These are phyloP conservation scores for Balaeniceps rex DNA, from an alignment of 2,113 vertebrate genomes.

Conservation along the genomic window DNA sequence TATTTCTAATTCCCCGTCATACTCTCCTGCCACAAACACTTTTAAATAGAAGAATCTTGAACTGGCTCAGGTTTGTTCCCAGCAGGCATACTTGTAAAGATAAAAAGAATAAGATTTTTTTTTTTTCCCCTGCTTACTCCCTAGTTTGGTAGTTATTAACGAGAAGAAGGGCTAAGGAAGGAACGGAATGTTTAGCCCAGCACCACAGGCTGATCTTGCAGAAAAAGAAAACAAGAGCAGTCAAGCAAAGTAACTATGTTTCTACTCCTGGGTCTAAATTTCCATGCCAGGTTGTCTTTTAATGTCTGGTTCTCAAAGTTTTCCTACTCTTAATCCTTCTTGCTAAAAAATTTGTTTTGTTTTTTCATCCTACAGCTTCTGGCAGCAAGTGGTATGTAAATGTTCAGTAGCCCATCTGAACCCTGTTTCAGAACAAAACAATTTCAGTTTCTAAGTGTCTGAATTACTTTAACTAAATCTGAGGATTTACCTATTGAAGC, in stretches of 20 bases:
- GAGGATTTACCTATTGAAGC: slow-evolving; percentile 81
- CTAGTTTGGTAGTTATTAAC: background rate
- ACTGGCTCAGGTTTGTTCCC: slow-evolving; percentile 60
- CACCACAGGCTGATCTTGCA: background rate
- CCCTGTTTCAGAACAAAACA: slow-evolving; percentile 78
- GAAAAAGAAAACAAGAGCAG: slow-evolving; percentile 1
- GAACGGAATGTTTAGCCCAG: slow-evolving; percentile 16
- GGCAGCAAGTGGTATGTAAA: slow-evolving; percentile 71
- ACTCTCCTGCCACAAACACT: slow-evolving; percentile 32
- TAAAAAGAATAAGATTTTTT: slow-evolving; percentile 50
- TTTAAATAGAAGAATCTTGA: slow-evolving; percentile 62
- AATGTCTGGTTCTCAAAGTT: slow-evolving; percentile 14
- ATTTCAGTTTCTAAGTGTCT: slow-evolving; percentile 80
- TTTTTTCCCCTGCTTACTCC: background rate
- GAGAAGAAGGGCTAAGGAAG: slow-evolving; percentile 14
- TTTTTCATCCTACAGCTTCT: slow-evolving; percentile 44
- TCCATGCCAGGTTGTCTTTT: background rate
- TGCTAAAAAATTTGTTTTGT: slow-evolving; percentile 40
- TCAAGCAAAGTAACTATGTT: background rate
- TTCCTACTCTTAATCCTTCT: slow-evolving; percentile 37
- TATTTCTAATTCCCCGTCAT: slow-evolving; percentile 42
- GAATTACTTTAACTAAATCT: slow-evolving; percentile 78
- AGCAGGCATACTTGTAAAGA: slow-evolving; percentile 71
- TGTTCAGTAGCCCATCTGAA: slow-evolving; percentile 77
- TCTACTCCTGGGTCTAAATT: background rate